Evolutionary conservation across 2,113 vertebrate genomes (phyloP).

Genomic region (Ciconia stormi): DNA sequence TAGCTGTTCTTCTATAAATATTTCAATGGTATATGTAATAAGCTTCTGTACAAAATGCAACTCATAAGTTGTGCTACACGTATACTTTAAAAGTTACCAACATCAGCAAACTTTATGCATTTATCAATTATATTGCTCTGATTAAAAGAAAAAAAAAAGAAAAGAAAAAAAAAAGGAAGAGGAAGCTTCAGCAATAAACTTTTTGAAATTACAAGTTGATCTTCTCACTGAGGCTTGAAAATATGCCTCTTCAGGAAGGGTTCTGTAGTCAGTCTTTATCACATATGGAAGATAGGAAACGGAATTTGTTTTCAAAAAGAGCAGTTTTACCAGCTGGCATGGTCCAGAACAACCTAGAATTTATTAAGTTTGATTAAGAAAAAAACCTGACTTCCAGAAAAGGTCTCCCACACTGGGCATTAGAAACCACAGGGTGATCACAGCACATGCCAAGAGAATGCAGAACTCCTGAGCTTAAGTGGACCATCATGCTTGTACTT

Average conservation of each 20-base stretch:
- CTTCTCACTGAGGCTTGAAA: not conserved
- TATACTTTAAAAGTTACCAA: not conserved
- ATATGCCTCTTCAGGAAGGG: not conserved
- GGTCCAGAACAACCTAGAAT: not conserved
- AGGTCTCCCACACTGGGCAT: not conserved
- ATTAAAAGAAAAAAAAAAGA: not conserved
- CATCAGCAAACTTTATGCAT: not conserved
- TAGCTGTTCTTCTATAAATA: not conserved
- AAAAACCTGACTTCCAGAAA: not conserved
- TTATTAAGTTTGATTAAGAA: not conserved
- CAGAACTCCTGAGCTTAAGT: not conserved
- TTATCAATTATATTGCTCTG: not conserved
- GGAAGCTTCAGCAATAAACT: not conserved
- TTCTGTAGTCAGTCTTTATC: not conserved
- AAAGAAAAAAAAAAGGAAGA: not conserved
- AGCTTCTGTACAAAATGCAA: not conserved
- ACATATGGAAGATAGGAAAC: not conserved
- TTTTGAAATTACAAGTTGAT: not conserved
- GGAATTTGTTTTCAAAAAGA: not conserved
- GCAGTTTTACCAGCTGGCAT: not conserved
- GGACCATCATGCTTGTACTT: not conserved
- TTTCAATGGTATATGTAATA: not conserved
- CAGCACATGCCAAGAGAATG: rapidly evolving
- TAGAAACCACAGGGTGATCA: not conserved
- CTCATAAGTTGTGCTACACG: rapidly evolving